These are phyloP conservation scores for Nylanderia fulva DNA, from an alignment of 1,140 invertebrate genomes.

Conservation along the genomic window DNA sequence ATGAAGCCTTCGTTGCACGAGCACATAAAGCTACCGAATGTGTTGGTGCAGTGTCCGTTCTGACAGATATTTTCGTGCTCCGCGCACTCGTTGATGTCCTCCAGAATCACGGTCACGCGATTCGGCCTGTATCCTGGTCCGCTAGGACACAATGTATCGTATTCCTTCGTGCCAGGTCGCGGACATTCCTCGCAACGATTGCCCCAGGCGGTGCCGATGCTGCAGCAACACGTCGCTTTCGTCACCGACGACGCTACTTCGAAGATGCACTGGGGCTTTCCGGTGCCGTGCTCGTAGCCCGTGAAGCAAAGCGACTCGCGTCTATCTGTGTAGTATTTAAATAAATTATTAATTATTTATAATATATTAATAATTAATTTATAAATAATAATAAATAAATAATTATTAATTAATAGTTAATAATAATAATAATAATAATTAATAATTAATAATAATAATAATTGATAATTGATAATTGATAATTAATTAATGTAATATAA, in stretches of 20 bases:
- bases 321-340: slow-evolving; percentile 87
- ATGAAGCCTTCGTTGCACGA: slow-evolving; percentile 91
- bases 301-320: slow-evolving; percentile 92
- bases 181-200: slow-evolving; percentile 94
- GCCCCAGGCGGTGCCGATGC: slow-evolving; percentile 94
- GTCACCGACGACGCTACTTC: slow-evolving; percentile 87
- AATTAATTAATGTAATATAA: too few relatives aligned
- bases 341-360: too few relatives aligned
- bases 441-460: too few relatives aligned
- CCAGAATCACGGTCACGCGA: slow-evolving; percentile 91
- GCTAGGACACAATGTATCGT: slow-evolving; percentile 92
- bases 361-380: too few relatives aligned
- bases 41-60: slow-evolving; percentile 95
- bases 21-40: slow-evolving; percentile 94
- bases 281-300: slow-evolving; percentile 75
- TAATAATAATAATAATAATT: too few relatives aligned
- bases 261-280: slow-evolving; percentile 80
- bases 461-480: too few relatives aligned
- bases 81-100: slow-evolving; percentile 94
- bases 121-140: slow-evolving; percentile 94
- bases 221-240: slow-evolving; percentile 94
- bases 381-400: too few relatives aligned
- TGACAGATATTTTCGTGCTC: slow-evolving; percentile 92
- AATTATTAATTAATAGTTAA: too few relatives aligned
- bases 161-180: slow-evolving; percentile 89